A percentile compares a stretch with the other conserved stretches of the same genome.
These are phyloP conservation scores for Psittacula echo DNA, from an alignment of 2,797 vertebrate genomes.

Conservation along the genomic window DNA sequence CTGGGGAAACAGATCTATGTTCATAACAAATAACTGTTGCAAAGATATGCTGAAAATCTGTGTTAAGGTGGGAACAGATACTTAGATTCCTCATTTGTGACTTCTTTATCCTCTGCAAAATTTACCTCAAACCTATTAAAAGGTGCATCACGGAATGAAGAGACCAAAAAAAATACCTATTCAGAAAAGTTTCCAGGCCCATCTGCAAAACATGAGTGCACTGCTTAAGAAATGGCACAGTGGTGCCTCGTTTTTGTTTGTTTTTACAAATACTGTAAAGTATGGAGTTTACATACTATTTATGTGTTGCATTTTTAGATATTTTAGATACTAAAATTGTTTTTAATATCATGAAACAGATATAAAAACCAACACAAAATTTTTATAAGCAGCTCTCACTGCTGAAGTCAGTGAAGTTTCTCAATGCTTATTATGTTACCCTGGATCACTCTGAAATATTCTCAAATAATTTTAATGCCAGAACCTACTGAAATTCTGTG, in stretches of 20 bases:
- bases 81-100: fast-evolving
- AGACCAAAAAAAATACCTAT: not conserved
- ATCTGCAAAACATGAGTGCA: not conserved
- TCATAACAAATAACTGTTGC: not conserved
- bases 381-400: not conserved
- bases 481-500: not conserved
- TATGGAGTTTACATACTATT: not conserved
- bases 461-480: not conserved
- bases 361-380: not conserved
- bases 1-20: not conserved
- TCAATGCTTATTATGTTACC: not conserved
- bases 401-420: not conserved
- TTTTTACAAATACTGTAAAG: not conserved
- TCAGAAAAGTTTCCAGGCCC: not conserved
- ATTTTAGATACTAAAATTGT: not conserved
- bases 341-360: not conserved
- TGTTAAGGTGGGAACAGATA: not conserved
- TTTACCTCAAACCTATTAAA: not conserved
- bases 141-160: not conserved
- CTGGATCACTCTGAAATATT: not conserved
- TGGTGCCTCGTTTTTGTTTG: not conserved
- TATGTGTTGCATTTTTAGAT: not conserved
- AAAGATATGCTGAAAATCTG: not conserved
- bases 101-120: not conserved
- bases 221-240: not conserved